Conservation (phyloP, 2,888 invertebrate genomes). For the Monoplex corrugatus region DNA sequence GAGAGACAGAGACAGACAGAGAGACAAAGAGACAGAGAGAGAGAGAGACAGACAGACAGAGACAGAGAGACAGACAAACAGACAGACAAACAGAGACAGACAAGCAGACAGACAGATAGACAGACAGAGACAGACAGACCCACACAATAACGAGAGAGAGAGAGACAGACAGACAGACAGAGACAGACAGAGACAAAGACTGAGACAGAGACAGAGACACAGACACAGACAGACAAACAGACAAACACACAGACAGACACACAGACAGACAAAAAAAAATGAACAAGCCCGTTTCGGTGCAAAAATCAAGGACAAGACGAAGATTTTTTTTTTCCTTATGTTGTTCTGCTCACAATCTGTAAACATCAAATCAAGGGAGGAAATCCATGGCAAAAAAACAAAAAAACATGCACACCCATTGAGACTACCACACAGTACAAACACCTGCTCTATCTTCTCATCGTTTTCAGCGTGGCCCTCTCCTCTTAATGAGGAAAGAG, state of each 20-base stretch:
- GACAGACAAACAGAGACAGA: not conserved
- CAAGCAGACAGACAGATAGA: not conserved
- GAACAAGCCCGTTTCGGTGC: too few species aligned
- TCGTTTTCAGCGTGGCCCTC: too few species aligned
- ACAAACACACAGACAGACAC: not conserved
- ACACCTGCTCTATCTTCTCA: too few species aligned
- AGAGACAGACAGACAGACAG: not conserved
- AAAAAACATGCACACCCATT: too few species aligned
- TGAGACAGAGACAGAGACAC: not conserved
- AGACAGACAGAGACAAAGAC: not conserved
- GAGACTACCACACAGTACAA: too few species aligned
- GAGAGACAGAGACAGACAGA: not conserved
- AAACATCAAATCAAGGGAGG: too few species aligned
- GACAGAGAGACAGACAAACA: not conserved
- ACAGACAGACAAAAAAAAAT: not conserved
- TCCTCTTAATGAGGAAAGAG: too few species aligned
- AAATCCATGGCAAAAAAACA: too few species aligned
- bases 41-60: not conserved
- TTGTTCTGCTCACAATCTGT: too few species aligned
- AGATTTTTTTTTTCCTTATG: too few species aligned
- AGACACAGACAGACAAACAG: not conserved
- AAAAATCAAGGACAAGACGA: too few species aligned
- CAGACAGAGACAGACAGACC: not conserved
- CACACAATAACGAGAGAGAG: conserved; percentile 5
- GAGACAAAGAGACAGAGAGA: not conserved